Percentiles rank a stretch among this genome's conserved stretches.
Conservation (phyloP, 1,140 invertebrate genomes). For the Drosophila virilis region DNA sequence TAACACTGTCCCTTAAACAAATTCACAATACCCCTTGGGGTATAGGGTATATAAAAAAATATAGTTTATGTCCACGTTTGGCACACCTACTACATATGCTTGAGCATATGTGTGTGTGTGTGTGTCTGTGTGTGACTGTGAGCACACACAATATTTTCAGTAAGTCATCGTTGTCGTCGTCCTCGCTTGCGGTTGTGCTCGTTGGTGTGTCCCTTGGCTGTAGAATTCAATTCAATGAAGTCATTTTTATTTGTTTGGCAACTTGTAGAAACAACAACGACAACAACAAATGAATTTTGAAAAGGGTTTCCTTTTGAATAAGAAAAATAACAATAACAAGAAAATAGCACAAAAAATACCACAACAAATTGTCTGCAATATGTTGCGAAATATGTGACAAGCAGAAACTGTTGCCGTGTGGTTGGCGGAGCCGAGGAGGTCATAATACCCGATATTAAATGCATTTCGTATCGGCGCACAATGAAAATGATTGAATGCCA, state of each 20-base stretch:
- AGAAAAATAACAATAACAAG: constrained; percentile 39
- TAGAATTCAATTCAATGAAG: constrained; percentile 77
- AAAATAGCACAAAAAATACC: constrained; percentile 23
- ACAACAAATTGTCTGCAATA: constrained; percentile 61
- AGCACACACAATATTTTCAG: constrained; percentile 8
- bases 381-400: constrained; percentile 53
- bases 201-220: constrained; percentile 41
- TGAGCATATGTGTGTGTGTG: background rate
- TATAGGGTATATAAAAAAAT: constrained; percentile 12
- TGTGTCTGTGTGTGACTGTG: background rate
- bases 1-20: no score
- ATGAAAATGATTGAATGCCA: constrained; percentile 70
- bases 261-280: constrained; percentile 58
- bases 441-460: constrained; percentile 78
- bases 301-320: constrained; percentile 58
- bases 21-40: background rate
- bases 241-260: constrained; percentile 80
- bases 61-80: constrained; percentile 14
- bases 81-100: constrained; percentile 2
- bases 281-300: constrained; percentile 54
- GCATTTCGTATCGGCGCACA: constrained; percentile 56
- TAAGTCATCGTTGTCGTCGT: constrained; percentile 38
- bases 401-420: constrained; percentile 33
- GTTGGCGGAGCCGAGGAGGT: background rate
- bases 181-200: constrained; percentile 23